A percentile compares a stretch with the other conserved stretches of the same genome.
phyloP scores from a whole-genome alignment of 2,797 vertebrate species.

The Cottoperca gobio region DNA sequence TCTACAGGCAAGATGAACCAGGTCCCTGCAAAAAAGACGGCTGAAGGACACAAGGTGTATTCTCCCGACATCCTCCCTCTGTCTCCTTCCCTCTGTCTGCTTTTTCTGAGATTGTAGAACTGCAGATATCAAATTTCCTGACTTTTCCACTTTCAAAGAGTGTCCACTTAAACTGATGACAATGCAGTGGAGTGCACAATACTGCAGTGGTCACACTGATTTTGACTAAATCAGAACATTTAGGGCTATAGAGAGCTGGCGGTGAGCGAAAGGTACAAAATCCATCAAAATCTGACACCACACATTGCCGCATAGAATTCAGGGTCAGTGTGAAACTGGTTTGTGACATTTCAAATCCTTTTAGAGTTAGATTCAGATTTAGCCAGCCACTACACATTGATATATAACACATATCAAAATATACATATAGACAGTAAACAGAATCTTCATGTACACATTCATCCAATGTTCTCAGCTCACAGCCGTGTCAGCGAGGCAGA shows the following conservation, averaged over 20 bases:
- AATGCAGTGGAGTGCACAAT: slow-evolving; percentile 49
- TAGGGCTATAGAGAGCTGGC: slow-evolving; percentile 12
- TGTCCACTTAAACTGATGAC: slow-evolving; percentile 68
- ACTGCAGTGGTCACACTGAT: slow-evolving; percentile 50
- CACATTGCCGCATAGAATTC: slow-evolving; percentile 36
- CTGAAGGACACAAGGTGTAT: slow-evolving; percentile 67
- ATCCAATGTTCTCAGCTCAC: neutral
- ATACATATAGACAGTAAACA: no score
- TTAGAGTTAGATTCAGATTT: neutral
- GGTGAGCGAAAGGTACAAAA: slow-evolving; percentile 32
- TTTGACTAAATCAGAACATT: slow-evolving; percentile 43
- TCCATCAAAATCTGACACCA: slow-evolving; percentile 59
- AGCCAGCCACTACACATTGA: neutral
- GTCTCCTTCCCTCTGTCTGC: slow-evolving; percentile 28
- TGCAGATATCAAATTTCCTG: slow-evolving; percentile 63
- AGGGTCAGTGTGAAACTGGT: slow-evolving; percentile 61
- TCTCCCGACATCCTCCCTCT: slow-evolving; percentile 14
- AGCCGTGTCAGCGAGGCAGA: neutral
- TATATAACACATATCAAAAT: no score
- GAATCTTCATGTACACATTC: neutral
- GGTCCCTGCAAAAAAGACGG: slow-evolving; percentile 58
- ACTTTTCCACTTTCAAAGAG: slow-evolving; percentile 67
- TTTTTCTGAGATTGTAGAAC: slow-evolving; percentile 58
- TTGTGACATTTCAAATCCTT: slow-evolving; percentile 69
- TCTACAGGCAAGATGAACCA: slow-evolving; percentile 66